These are phyloP conservation scores for Cecidostiba fungosa DNA, from an alignment of 2,888 invertebrate genomes.

Conservation along the genomic window DNA sequence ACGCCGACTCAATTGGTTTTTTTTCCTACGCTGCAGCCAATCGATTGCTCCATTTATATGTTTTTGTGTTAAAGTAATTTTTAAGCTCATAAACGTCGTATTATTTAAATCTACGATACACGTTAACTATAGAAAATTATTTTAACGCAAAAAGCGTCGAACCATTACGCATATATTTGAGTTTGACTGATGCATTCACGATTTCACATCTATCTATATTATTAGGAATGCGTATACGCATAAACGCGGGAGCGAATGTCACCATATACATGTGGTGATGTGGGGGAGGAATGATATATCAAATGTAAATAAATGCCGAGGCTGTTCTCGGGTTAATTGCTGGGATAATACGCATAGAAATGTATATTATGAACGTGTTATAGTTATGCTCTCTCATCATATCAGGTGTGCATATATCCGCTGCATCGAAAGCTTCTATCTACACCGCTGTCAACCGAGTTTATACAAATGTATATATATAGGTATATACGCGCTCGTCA, in stretches of 20 bases:
- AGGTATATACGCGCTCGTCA: neutral
- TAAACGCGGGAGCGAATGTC: neutral
- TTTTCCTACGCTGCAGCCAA: neutral
- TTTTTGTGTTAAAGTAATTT: conserved; percentile 29
- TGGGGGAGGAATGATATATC: neutral
- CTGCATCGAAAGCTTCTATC: neutral
- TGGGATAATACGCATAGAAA: neutral
- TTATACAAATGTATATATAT: neutral
- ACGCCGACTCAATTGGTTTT: conserved; percentile 28
- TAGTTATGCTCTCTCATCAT: neutral
- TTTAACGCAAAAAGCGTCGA: too few species aligned
- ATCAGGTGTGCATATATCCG: neutral
- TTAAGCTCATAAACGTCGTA: neutral
- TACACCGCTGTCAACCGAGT: neutral
- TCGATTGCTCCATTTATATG: conserved; percentile 1
- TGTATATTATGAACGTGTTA: neutral
- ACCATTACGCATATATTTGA: neutral
- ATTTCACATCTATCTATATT: neutral
- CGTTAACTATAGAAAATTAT: neutral
- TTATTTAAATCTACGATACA: neutral
- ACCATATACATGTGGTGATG: neutral
- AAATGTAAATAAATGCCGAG: conserved; percentile 13
- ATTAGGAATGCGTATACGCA: neutral
- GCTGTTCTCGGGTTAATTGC: neutral
- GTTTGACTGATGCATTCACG: neutral